Evolutionary conservation across 2,797 vertebrate genomes (phyloP).

Genomic region (Rhynchotus rufescens): DNA sequence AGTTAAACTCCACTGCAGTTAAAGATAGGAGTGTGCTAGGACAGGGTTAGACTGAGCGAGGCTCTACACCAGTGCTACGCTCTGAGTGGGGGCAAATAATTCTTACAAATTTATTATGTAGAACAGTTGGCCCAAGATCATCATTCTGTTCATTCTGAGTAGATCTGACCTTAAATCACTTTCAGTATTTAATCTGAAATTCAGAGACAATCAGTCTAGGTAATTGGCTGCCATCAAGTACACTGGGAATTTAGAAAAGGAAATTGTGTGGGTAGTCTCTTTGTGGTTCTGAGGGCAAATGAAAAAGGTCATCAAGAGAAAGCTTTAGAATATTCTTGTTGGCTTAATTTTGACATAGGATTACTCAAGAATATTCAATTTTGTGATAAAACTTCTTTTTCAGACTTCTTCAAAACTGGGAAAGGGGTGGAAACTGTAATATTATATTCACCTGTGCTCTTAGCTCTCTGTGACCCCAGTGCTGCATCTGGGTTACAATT

Average conservation of each 20-base stretch:
- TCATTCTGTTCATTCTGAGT: neutral
- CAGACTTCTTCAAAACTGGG: neutral
- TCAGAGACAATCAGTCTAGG: neutral
- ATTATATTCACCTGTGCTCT: neutral
- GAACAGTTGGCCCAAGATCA: rapidly evolving
- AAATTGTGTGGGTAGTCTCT: neutral
- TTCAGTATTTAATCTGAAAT: neutral
- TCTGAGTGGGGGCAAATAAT: neutral
- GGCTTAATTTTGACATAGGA: neutral
- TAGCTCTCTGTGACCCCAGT: neutral
- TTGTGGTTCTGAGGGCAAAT: neutral
- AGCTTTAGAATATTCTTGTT: neutral
- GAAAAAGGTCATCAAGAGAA: neutral
- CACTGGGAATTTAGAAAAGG: neutral
- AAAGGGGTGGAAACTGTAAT: neutral
- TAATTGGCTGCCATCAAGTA: neutral
- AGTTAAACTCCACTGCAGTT: neutral
- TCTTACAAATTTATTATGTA: neutral
- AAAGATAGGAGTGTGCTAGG: neutral
- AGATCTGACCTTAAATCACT: neutral
- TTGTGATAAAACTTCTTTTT: neutral
- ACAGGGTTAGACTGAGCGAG: neutral
- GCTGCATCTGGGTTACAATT: neutral
- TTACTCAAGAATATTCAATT: neutral
- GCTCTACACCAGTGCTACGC: neutral